Evolutionary conservation across 2,888 invertebrate genomes (phyloP).

Genomic region (Drosophila emarginata): DNA sequence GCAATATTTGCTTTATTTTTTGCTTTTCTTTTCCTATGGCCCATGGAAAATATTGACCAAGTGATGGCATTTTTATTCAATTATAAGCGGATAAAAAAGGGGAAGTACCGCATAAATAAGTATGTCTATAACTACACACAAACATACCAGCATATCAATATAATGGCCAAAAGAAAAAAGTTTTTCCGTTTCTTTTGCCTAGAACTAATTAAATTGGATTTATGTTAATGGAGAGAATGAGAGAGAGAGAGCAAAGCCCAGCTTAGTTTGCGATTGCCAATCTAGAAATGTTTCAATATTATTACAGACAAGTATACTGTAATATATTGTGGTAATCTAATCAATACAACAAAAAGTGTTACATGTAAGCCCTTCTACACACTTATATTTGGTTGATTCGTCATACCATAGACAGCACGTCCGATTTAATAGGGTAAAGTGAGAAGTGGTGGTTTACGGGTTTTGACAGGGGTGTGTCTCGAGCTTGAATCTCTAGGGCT

Average conservation of each 20-base stretch:
- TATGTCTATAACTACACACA: slow-evolving; percentile 9
- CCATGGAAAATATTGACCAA: slow-evolving; percentile 18
- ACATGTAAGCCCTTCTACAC: slow-evolving; percentile 20
- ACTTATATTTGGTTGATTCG: slow-evolving; percentile 1
- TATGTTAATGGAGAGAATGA: slow-evolving; percentile 24
- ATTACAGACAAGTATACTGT: neutral
- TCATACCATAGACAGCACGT: neutral
- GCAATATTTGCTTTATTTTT: slow-evolving; percentile 68
- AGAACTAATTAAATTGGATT: slow-evolving; percentile 72
- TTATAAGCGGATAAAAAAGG: slow-evolving; percentile 67
- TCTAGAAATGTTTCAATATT: slow-evolving; percentile 24
- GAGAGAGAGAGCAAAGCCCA: neutral
- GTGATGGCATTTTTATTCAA: slow-evolving; percentile 63
- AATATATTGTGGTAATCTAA: slow-evolving; percentile 9
- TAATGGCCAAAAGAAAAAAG: neutral
- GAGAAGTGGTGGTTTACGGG: neutral
- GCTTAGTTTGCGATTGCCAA: slow-evolving; percentile 35
- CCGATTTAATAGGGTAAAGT: too few relatives aligned
- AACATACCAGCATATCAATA: slow-evolving; percentile 23
- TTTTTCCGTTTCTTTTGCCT: slow-evolving; percentile 15
- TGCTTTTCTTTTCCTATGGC: slow-evolving; percentile 40
- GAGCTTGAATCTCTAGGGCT: slow-evolving; percentile 2
- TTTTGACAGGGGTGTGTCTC: slow-evolving; percentile 22
- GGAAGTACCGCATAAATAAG: slow-evolving; percentile 32
- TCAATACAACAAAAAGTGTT: slow-evolving; percentile 6